Percentiles rank a stretch among this genome's conserved stretches.
phyloP scores from a whole-genome alignment of 1,140 invertebrate genomes.

The Campodea augens region DNA sequence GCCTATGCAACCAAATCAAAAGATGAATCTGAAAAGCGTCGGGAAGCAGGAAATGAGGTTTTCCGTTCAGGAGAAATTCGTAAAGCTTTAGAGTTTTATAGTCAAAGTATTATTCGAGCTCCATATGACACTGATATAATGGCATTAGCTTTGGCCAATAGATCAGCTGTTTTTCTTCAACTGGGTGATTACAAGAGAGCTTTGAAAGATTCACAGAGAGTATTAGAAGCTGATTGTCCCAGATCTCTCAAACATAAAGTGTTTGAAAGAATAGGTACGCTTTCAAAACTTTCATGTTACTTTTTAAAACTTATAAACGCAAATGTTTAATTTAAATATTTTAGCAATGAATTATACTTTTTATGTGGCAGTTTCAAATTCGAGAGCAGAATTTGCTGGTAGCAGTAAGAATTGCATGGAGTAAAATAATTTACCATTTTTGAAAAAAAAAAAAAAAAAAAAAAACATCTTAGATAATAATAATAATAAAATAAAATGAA shows the following conservation, averaged over 20 bases:
- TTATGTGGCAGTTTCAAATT: no score
- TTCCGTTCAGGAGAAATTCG: neutral
- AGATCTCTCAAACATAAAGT: neutral
- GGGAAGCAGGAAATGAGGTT: neutral
- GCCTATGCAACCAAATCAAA: neutral
- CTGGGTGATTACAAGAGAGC: neutral
- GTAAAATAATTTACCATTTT: no score
- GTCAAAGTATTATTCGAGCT: conserved; percentile 1
- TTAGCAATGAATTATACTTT: no score
- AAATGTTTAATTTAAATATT: no score
- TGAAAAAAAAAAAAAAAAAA: no score
- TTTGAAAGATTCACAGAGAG: neutral
- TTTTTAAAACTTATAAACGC: no score
- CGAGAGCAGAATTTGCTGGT: no score
- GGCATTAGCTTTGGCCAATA: neutral
- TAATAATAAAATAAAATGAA: no score
- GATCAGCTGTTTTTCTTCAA: neutral
- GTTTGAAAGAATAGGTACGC: conserved; percentile 2
- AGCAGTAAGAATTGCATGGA: no score
- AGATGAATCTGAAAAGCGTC: neutral
- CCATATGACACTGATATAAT: neutral
- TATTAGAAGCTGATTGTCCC: neutral
- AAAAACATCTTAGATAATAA: no score
- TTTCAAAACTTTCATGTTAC: no score
- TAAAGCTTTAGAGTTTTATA: neutral